These are phyloP conservation scores for Sardina pilchardus DNA, from an alignment of 2,113 vertebrate genomes.

Conservation along the genomic window DNA sequence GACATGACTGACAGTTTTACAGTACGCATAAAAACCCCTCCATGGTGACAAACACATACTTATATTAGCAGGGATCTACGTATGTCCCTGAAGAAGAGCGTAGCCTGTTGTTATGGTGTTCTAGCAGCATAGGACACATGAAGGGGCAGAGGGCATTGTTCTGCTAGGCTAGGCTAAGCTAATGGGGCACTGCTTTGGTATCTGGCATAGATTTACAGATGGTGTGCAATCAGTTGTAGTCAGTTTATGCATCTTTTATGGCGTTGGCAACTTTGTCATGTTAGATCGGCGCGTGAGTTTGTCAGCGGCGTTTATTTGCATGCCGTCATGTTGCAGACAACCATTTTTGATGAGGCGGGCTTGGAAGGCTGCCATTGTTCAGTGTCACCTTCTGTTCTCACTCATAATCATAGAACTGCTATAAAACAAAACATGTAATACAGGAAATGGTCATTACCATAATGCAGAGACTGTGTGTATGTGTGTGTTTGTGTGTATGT, in stretches of 20 bases:
- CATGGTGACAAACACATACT: constrained; percentile 40
- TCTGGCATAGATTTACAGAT: background rate
- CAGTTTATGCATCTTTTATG: constrained; percentile 19
- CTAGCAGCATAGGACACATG: background rate
- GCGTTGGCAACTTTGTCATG: constrained; percentile 16
- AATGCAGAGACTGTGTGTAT: background rate
- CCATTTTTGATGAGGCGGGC: constrained; percentile 2
- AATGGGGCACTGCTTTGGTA: background rate
- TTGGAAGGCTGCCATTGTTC: constrained; percentile 14
- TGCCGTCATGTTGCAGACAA: constrained; percentile 3
- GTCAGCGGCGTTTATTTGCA: constrained; percentile 6
- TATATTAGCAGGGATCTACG: constrained; percentile 39
- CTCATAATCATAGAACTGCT: constrained; percentile 13
- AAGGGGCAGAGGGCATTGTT: background rate
- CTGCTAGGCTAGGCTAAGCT: background rate
- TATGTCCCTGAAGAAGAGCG: background rate
- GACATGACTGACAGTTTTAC: constrained; percentile 69
- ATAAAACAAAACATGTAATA: constrained; percentile 8
- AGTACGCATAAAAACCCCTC: constrained; percentile 61
- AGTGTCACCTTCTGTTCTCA: background rate
- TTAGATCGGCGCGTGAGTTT: background rate
- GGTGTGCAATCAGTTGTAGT: constrained; percentile 11
- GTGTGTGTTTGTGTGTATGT: too few relatives aligned
- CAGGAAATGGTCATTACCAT: background rate
- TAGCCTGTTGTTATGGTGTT: background rate